Conservation (phyloP, 2,888 invertebrate genomes). For the Polia nebulosa region DNA sequence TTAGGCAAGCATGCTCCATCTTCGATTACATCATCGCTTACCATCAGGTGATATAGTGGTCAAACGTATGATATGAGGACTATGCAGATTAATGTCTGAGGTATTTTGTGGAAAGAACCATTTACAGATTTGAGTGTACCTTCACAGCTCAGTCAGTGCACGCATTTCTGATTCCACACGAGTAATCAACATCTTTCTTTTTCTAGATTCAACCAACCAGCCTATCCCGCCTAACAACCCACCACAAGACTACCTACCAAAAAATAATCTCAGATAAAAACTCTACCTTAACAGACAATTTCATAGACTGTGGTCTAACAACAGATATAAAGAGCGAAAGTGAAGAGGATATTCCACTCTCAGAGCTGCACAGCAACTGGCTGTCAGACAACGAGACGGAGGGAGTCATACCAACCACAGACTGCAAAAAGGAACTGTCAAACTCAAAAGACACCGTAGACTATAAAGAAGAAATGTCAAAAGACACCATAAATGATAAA, state of each 20-base stretch:
- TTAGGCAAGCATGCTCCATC: no score
- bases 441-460: conserved; percentile 21
- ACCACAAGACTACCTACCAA: conserved; percentile 52
- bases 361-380: conserved; percentile 67
- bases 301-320: conserved; percentile 75
- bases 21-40: no score
- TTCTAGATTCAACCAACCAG: conserved; percentile 67
- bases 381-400: conserved; percentile 23
- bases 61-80: no score
- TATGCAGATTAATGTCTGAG: no score
- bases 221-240: conserved; percentile 67
- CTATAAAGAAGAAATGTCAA: conserved; percentile 23
- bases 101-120: no score
- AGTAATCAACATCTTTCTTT: no score
- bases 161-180: no score
- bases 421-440: conserved; percentile 47
- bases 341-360: conserved; percentile 77
- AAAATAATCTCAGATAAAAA: conserved; percentile 28
- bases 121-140: no score
- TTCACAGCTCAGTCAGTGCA: no score
- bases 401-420: conserved; percentile 14
- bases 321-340: conserved; percentile 68
- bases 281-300: conserved; percentile 65
- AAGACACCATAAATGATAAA: conserved; percentile 11
- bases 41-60: no score